Percentiles rank a stretch among this genome's conserved stretches.
Evolutionary conservation across 2,888 invertebrate species (phyloP).

Genomic region (Rotaria socialis): DNA sequence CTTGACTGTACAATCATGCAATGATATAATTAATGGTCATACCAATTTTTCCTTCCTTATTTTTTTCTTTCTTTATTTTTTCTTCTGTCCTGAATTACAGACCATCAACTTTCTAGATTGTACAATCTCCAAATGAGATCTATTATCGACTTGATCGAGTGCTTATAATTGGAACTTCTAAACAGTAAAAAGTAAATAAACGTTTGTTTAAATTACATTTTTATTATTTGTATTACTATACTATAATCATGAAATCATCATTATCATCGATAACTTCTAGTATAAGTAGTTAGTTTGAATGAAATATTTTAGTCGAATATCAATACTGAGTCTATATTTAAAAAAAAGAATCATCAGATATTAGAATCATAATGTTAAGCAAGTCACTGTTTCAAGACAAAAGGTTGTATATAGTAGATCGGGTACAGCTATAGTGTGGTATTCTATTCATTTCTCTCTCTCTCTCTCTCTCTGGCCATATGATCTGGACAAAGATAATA

Average conservation of each 20-base stretch:
- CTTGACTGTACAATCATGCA: neutral
- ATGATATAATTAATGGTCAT: neutral
- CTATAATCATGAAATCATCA: too few relatives aligned
- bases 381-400: neutral
- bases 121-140: neutral
- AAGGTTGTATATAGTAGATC: neutral
- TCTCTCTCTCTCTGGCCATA: neutral
- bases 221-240: too few relatives aligned
- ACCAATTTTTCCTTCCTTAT: neutral
- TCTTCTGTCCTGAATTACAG: neutral
- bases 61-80: neutral
- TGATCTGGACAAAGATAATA: neutral
- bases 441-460: neutral
- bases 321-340: neutral
- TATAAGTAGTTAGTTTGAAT: neutral
- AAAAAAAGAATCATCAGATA: neutral
- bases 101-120: neutral
- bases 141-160: too few relatives aligned
- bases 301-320: neutral
- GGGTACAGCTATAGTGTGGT: neutral
- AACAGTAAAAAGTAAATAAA: too few relatives aligned
- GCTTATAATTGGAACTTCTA: too few relatives aligned
- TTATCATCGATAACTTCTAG: too few relatives aligned
- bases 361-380: neutral
- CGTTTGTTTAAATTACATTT: too few relatives aligned